Evolutionary conservation across 2,888 invertebrate genomes (phyloP).

Genomic region (Cryptosula pallasiana): DNA sequence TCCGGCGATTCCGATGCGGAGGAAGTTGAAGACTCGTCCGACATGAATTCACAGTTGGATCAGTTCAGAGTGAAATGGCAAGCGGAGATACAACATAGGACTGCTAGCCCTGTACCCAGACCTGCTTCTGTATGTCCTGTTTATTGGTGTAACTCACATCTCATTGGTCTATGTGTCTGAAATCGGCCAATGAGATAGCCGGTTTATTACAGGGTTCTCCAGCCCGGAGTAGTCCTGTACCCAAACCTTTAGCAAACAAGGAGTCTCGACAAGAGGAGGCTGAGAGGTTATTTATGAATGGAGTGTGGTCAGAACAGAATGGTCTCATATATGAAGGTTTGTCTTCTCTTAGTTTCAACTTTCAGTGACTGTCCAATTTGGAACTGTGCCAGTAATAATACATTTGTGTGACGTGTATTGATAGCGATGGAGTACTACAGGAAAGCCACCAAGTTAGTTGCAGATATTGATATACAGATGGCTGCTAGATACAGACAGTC

Average conservation of each 20-base stretch:
- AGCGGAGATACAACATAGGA: background rate
- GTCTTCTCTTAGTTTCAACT: no score
- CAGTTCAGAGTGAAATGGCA: conserved; percentile 16
- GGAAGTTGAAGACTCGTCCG: background rate
- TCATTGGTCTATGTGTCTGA: background rate
- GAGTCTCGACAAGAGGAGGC: background rate
- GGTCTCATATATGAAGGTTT: conserved; percentile 19
- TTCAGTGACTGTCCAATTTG: no score
- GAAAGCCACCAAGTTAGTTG: conserved; percentile 10
- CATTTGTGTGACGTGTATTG: no score
- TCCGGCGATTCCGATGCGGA: background rate
- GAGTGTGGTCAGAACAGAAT: conserved; percentile 10
- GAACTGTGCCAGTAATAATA: no score
- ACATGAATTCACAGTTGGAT: background rate
- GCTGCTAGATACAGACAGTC: conserved; percentile 5
- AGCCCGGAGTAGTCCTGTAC: background rate
- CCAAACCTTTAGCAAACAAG: background rate
- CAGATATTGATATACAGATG: conserved; percentile 20
- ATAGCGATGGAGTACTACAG: conserved; percentile 22
- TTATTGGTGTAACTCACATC: background rate
- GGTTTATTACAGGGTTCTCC: background rate
- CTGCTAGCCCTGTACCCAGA: background rate
- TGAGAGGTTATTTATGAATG: conserved; percentile 16
- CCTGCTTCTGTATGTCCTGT: background rate
- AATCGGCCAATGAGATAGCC: background rate